Base-by-base conservation (phyloP, 2,797 vertebrate species). In the Gymnothorax javanicus region DNA sequence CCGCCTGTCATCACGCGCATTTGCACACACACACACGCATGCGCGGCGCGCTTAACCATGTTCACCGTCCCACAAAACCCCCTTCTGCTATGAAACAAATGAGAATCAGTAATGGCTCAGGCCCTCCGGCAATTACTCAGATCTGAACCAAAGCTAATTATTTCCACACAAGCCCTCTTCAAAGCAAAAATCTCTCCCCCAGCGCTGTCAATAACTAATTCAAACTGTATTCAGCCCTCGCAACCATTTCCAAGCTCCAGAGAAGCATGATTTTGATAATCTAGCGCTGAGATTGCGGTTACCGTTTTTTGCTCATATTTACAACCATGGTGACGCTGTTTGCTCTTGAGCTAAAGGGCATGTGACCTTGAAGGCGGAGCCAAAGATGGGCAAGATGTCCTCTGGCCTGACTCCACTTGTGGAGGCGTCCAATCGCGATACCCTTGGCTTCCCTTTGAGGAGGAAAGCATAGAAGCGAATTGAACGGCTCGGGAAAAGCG, bases 381-480 rank as follows among this genome's bases (percentile, higher is more conserved):
- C 50, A 23, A 59, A 33, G 57, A 13, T 15, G 12, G 56, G 82
- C 56, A 13, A 13, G 58, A 33, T 83, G 27, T 83, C 56, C n/a
- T 59, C 82, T 25, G 4, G 57, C 8, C 12, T 43, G 20, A 43
- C 17, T 43, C 62, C 27, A 17, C 12, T 25, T 13, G 57, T 17
- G 9, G 82, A 58, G 82, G 25, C 12, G 77, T 9, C 73, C 73
- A 33, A 50, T 73, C 27, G 13, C 73, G 13, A 50, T 77, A 57
- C 52, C 81, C 56, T 83, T 50, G 64, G 50, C 79, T 69, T 83
- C 25, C 2, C 81, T 87, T 87, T 87, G 56, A 60, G 83, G n/a
- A 56, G 52, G 52, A 81, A 81, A 81, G 52, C 7, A 27, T 20
- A 87, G 60, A 71, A 73, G 56, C 25, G 20, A 43, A 82, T 62